A percentile compares a stretch with the other conserved stretches of the same genome.
These are phyloP conservation scores for Formicarius rufipectus DNA, from an alignment of 2,113 vertebrate genomes.

Conservation along the genomic window DNA sequence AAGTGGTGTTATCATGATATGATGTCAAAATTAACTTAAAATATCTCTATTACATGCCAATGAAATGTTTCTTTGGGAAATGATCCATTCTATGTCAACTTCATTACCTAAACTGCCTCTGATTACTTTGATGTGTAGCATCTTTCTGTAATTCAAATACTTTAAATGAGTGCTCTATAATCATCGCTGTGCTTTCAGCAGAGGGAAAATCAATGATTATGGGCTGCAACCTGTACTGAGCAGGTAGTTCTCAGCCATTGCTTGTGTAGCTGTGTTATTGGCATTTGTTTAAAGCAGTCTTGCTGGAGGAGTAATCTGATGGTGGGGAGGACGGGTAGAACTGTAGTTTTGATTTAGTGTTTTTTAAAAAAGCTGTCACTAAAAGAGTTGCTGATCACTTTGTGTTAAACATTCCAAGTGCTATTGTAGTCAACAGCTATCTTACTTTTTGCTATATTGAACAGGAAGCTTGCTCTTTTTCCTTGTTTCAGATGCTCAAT, in stretches of 20 bases:
- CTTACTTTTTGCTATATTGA: background rate
- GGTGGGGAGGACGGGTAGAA: background rate
- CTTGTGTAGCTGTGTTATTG: background rate
- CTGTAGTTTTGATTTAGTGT: background rate
- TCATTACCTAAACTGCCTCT: constrained; percentile 41
- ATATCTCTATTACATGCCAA: constrained; percentile 1
- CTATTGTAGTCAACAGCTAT: background rate
- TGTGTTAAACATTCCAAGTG: background rate
- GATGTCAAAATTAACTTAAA: constrained; percentile 42
- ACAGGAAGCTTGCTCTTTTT: background rate
- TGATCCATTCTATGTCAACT: constrained; percentile 3
- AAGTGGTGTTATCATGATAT: constrained; percentile 22
- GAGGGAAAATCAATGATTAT: background rate
- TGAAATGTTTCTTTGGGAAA: constrained; percentile 31
- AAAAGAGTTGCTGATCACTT: no score
- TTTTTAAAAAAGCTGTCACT: background rate
- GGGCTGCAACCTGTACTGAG: background rate
- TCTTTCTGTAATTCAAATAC: constrained; percentile 1
- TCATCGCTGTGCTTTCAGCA: background rate
- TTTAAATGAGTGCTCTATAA: constrained; percentile 5
- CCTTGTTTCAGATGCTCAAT: background rate
- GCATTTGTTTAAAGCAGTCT: background rate
- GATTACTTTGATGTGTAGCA: constrained; percentile 20
- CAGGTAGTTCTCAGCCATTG: background rate
- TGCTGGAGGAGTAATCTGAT: background rate